Conservation (phyloP, 2,888 invertebrate genomes). For the Poecilus cupreus region DNA sequence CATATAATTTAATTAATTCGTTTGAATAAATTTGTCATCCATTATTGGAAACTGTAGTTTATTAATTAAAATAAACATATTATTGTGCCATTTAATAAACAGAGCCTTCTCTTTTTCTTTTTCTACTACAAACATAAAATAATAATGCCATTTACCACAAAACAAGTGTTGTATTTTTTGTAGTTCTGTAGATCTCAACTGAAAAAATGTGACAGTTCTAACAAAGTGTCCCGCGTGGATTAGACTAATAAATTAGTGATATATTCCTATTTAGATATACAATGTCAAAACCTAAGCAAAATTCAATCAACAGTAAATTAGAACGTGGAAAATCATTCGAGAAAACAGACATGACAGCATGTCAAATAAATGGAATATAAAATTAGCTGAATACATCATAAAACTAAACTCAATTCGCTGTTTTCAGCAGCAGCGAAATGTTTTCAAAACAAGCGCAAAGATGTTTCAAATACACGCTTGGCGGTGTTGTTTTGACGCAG, state of each 20-base stretch:
- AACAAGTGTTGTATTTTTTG: too few species aligned
- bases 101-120: too few species aligned
- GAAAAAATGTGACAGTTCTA: too few species aligned
- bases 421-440: slow-evolving; percentile 49
- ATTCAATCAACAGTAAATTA: slow-evolving; percentile 25
- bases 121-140: too few species aligned
- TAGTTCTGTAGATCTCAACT: too few species aligned
- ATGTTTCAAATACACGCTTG: slow-evolving; percentile 54
- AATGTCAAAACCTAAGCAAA: background rate
- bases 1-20: too few species aligned
- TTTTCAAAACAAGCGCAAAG: slow-evolving; percentile 55
- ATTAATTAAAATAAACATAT: too few species aligned
- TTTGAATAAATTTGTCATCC: too few species aligned
- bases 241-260: background rate
- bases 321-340: slow-evolving; percentile 1
- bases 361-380: slow-evolving; percentile 56
- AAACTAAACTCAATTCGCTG: slow-evolving; percentile 52
- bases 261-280: background rate
- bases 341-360: slow-evolving; percentile 46
- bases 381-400: slow-evolving; percentile 54
- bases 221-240: too few species aligned
- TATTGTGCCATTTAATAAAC: too few species aligned
- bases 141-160: too few species aligned
- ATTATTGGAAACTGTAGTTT: too few species aligned
- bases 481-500: slow-evolving; percentile 43